Evolutionary conservation across 2,797 vertebrate genomes (phyloP).

Genomic region (Lophotriccus pileatus): DNA sequence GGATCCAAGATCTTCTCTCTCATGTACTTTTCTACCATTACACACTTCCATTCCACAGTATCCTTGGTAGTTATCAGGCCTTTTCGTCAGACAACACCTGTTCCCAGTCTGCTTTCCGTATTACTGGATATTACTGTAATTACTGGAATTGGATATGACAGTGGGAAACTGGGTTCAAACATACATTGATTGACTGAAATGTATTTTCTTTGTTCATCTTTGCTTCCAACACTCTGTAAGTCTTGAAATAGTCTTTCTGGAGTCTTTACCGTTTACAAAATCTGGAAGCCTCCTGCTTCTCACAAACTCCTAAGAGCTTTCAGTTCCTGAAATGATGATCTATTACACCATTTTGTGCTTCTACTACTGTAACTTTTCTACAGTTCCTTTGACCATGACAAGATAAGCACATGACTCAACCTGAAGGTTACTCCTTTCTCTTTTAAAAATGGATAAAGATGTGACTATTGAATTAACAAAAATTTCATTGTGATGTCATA

Average conservation of each 20-base stretch:
- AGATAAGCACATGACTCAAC: neutral
- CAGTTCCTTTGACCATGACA: neutral
- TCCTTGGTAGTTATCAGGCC: neutral
- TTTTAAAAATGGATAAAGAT: neutral
- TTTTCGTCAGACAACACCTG: fast-evolving
- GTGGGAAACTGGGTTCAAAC: neutral
- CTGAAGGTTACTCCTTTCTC: neutral
- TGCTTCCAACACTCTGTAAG: neutral
- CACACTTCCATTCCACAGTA: neutral
- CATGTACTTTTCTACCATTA: neutral
- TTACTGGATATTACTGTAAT: neutral
- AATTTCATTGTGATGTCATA: neutral
- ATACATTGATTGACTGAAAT: neutral
- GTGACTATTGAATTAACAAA: neutral
- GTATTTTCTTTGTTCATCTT: neutral
- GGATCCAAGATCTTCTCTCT: neutral
- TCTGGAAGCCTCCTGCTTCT: neutral
- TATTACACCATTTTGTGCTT: neutral
- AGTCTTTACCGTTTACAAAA: neutral
- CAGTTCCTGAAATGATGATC: neutral
- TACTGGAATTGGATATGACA: neutral
- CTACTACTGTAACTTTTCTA: neutral
- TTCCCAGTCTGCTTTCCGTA: neutral
- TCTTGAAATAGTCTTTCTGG: neutral
- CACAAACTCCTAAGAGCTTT: neutral